Base-by-base conservation (phyloP, 2,113 vertebrate genomes). In the Lepisosteus osseus region DNA sequence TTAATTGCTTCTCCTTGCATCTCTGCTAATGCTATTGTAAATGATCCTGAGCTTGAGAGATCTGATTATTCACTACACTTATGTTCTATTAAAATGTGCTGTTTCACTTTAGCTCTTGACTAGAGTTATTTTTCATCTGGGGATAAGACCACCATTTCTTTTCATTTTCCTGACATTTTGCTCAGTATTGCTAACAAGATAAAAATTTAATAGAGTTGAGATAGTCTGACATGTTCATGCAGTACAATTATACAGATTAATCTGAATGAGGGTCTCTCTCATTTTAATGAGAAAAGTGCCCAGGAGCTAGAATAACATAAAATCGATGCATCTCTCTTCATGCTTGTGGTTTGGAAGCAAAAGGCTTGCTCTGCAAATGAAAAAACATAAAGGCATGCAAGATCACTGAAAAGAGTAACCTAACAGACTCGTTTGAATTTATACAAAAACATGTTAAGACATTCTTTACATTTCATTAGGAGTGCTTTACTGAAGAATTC, bases 181-280 rank as follows among this genome's bases (percentile, higher is more conserved):
- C 55, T 69, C 72, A 65, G 61, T 55, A 64, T 45, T 47, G 42
- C 41, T 69, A 74, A 74, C 51, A 56, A 74, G 59, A 65, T 57
- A 11, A 64, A 64, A 74, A 65, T 74, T 54, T 74, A 61, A 64
- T 67, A 64, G 67, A 68, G 61, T 45, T 43, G 41, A 43, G 72
- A 74, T 43, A 64, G 67, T 64, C 72, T 74, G 67, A 47, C 47
- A 69, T 64, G 5, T 40, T 45, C 51, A n/a, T 69, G 61, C 47
- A 47, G 72, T 61, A 74, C 51, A 69, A 69, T 74, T 74, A 69
- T 56, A 74, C 67, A 69, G 57, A 65, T 64, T 63, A 54, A 69
- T 73, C 66, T 40, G n/a, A 74, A 65, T 43, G 29, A 11, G 43
- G 54, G 17, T 29, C n/a, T 65, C 67, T 55, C 13, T 68, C 47